phyloP scores from a whole-genome alignment of 2,113 vertebrate genomes.

The Lucifuga dentata region DNA sequence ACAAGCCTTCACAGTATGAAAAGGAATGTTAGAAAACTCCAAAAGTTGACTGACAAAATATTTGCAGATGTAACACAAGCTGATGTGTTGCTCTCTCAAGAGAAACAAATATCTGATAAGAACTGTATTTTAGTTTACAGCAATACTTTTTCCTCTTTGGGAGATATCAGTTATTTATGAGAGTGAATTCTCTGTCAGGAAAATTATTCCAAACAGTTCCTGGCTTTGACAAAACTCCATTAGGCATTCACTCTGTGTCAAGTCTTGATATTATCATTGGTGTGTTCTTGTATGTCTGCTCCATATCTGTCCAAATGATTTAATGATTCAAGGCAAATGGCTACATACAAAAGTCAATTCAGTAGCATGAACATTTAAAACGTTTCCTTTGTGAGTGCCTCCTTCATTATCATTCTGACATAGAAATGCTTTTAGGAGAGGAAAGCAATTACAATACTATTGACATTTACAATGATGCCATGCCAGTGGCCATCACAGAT shows the following conservation, averaged over 20 bases:
- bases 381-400: not conserved
- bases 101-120: constrained; percentile 43
- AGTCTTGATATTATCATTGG: constrained; percentile 2
- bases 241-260: not conserved
- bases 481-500: constrained; percentile 15
- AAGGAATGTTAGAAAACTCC: constrained; percentile 29
- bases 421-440: constrained; percentile 24
- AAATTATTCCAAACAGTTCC: constrained; percentile 35
- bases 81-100: constrained; percentile 38
- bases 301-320: not conserved
- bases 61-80: constrained; percentile 51
- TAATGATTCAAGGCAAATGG: constrained; percentile 12
- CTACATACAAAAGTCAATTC: constrained; percentile 17
- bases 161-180: constrained; percentile 72
- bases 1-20: not conserved
- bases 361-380: not conserved
- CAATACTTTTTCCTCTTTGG: constrained; percentile 35
- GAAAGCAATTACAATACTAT: constrained; percentile 14
- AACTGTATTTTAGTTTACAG: constrained; percentile 45
- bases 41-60: constrained; percentile 51
- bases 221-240: constrained; percentile 19
- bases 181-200: constrained; percentile 44
- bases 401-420: constrained; percentile 28
- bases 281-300: not conserved
- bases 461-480: constrained; percentile 42